Base-by-base conservation (phyloP, 2,888 invertebrate genomes). In the Nebria salina region DNA sequence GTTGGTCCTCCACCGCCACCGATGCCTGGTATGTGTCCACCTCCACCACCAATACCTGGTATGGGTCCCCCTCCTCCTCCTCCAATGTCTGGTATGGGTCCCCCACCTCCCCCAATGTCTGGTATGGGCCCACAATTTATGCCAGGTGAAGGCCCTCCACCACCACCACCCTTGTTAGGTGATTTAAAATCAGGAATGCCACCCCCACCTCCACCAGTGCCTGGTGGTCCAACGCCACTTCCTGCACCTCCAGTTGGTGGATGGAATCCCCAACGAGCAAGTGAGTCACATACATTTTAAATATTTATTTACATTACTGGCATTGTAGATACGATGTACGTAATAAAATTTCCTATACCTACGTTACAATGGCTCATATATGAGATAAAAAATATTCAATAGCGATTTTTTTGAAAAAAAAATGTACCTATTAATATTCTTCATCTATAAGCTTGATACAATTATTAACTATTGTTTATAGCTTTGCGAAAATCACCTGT, bases 201-300 rank as follows among this genome's bases (percentile, higher is more conserved):
- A 81, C 88, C 86, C 77, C 88, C 86, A 4, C 86, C 88, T 4
- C 88, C 87, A 1, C 86, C 86, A n/a, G 83, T 85, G 73, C 84
- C 86, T 76, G 85, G 85, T 81, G 88, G 85, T 9, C 93, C 95
- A 6, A 89, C 92, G 9, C 95, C 96, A 65, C 92, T 96, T 78
- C 95, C 96, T 15, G 92, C 95, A 72, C 96, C 96, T n/a, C 96
- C 96, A 11, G 91, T 91, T 26, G 95, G 96, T 77, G 95, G 95
- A 65, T 97, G 96, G 96, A 94, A 92, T 87, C 92, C 92, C 83
- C 93, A 94, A 88, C 92, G 93, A 92, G 92, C 94, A 85, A 91
- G 94, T 95, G 89, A 91, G 92, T 91, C 83, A 64, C 79, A 34
- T 75, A 74, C 72, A 74, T 82, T 66, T 54, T 7, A 54, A 54